A percentile compares a stretch with the other conserved stretches of the same genome.
Conservation (phyloP, 2,113 vertebrate species). For the Aptenodytes patagonicus region DNA sequence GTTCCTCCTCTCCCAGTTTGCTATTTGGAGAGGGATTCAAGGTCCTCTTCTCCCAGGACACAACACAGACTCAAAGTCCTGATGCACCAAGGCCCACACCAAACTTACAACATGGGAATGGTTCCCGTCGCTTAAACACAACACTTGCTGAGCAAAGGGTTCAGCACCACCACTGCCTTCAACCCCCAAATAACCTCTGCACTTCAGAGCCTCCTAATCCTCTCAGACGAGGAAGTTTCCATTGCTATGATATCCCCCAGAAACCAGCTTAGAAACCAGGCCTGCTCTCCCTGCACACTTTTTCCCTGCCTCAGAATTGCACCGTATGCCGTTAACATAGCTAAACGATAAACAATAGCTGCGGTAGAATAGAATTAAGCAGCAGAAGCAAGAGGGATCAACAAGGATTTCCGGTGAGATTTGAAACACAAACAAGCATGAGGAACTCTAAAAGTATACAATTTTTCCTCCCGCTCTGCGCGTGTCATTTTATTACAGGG, state of each 20-base stretch:
- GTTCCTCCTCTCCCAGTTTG: background rate
- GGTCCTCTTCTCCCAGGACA: background rate
- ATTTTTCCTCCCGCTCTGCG: background rate
- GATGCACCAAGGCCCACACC: background rate
- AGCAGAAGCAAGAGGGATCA: constrained; percentile 34
- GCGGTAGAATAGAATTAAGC: background rate
- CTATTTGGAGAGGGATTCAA: rapidly evolving
- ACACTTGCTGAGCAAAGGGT: too few relatives aligned
- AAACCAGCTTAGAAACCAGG: background rate
- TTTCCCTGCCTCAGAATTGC: background rate
- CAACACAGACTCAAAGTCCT: background rate
- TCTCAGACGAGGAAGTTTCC: background rate
- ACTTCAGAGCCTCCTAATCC: rapidly evolving
- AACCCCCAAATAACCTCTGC: rapidly evolving
- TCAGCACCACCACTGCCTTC: background rate
- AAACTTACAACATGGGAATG: rapidly evolving
- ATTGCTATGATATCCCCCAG: background rate
- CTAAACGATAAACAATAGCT: background rate
- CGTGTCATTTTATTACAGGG: constrained; percentile 20
- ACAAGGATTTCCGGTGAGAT: constrained; percentile 22
- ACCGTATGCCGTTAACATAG: rapidly evolving
- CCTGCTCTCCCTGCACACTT: background rate
- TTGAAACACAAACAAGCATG: constrained; percentile 36
- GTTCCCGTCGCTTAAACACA: background rate
- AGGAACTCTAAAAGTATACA: background rate